Base-by-base conservation (phyloP, 2,797 vertebrate genomes). In the Onychomys leucogaster region DNA sequence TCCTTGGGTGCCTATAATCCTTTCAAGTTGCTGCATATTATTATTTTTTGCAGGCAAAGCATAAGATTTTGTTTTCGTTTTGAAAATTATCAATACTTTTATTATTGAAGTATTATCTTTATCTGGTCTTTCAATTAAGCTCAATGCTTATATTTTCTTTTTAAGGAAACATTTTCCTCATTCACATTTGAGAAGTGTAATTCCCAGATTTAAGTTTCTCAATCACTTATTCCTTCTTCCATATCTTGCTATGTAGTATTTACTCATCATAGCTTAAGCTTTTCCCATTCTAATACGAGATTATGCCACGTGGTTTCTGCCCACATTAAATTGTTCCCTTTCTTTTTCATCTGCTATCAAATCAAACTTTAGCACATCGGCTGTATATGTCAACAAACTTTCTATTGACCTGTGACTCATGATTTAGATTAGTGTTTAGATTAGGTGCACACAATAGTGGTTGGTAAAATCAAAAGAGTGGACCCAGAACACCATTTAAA, bases 261-360 rank as follows among this genome's bases (percentile, higher is more conserved):
- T 69, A 61, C 34, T 25, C 49, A 67, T 81, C 88, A 63, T 94
- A 90, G 49, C 25, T 4, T 93, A 80, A 94, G 89, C 11, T 76
- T 80, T 67, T 84, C 49, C 46, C 90, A 21, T 93, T 96, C 94
- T 92, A 95, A 81, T 90, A 90, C 82, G 88, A 94, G 95, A 90
- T 76, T 25, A 77, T 93, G 61, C 43, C 77, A 94, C 76, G 65
- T 89, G 61, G 37, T 77, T 95, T 95, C 65, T 82, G 52, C 92
- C 55, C 63, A 57, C 65, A 69, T 75, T 27, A 94, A 95, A 73
- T 67, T 80, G 23, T 37, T 95, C 71, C 52, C 81, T 94, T 92
- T 49, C 46, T 49, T 52, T 37, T 95, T 86, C 63, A 61, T 25
- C 71, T 80, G 23, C 81, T 85, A 82, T 90, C 49, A 96, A 94